Evolutionary conservation across 2,797 vertebrate species (phyloP).

Genomic region (Micropoecilia bifurca): DNA sequence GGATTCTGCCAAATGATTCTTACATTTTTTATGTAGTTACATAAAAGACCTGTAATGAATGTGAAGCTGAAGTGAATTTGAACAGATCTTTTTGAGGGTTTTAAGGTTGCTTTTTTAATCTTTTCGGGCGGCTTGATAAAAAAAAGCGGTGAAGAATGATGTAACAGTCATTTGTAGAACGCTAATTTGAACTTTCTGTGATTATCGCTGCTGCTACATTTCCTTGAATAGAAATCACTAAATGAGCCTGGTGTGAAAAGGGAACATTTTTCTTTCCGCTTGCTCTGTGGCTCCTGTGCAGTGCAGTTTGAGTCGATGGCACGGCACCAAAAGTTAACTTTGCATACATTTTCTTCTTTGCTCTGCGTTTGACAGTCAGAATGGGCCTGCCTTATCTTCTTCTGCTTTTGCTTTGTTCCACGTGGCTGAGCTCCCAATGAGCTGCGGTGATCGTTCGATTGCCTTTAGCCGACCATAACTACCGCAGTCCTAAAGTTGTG

Average conservation of each 20-base stretch:
- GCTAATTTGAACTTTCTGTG: slow-evolving; percentile 2
- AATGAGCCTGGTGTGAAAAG: slow-evolving; percentile 20
- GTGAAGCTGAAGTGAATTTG: neutral
- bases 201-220: neutral
- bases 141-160: slow-evolving; percentile 29
- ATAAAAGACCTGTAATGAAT: neutral
- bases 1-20: neutral
- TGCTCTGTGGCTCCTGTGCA: neutral
- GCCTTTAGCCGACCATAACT: slow-evolving; percentile 28
- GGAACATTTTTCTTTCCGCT: neutral
- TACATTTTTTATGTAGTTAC: neutral
- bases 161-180: slow-evolving; percentile 20
- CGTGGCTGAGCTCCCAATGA: slow-evolving; percentile 34
- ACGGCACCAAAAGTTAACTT: slow-evolving; percentile 15
- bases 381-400: slow-evolving; percentile 20
- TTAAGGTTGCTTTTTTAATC: neutral
- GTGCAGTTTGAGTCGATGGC: slow-evolving; percentile 2
- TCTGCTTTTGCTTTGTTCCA: slow-evolving; percentile 42
- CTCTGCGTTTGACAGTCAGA: slow-evolving; percentile 15
- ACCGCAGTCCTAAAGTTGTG: slow-evolving; percentile 36
- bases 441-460: slow-evolving; percentile 25
- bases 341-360: slow-evolving; percentile 35
- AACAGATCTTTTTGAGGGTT: slow-evolving; percentile 12
- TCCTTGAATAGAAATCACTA: slow-evolving; percentile 13
- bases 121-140: slow-evolving; percentile 2